These are phyloP conservation scores for Sebastes umbrosus DNA, from an alignment of 2,797 vertebrate genomes.

Conservation along the genomic window DNA sequence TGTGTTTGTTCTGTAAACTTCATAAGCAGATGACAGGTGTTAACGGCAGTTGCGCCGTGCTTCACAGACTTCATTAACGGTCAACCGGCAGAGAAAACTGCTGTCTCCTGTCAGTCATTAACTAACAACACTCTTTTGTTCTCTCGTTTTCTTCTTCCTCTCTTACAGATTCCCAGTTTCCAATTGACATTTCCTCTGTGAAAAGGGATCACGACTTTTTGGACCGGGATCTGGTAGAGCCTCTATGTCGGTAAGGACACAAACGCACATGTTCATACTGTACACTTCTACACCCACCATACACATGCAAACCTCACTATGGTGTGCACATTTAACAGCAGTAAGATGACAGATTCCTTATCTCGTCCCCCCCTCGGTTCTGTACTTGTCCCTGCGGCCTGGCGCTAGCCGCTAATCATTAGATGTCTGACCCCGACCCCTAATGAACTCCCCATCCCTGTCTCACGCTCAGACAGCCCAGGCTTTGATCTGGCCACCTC, in stretches of 20 bases:
- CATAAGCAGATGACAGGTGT: slow-evolving; percentile 25
- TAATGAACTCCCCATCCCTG: slow-evolving; percentile 73
- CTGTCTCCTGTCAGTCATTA: slow-evolving; percentile 38
- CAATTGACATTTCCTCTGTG: slow-evolving; percentile 92
- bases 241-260: slow-evolving; percentile 89
- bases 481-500: slow-evolving; percentile 68
- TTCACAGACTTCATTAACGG: slow-evolving; percentile 16
- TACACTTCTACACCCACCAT: neutral
- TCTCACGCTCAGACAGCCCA: slow-evolving; percentile 33
- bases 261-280: neutral
- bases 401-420: slow-evolving; percentile 60
- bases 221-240: slow-evolving; percentile 95
- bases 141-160: neutral
- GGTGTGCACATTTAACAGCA: neutral
- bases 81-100: slow-evolving; percentile 2
- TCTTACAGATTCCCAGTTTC: slow-evolving; percentile 88
- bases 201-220: slow-evolving; percentile 96
- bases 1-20: slow-evolving; percentile 22
- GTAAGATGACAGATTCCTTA: neutral
- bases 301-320: neutral
- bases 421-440: slow-evolving; percentile 69
- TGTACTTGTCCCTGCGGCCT: slow-evolving; percentile 15
- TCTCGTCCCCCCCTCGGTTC: neutral
- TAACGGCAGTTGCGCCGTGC: slow-evolving; percentile 17
- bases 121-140: neutral